Evolutionary conservation across 2,888 invertebrate species (phyloP), one percentile per base, ranked within the genome.

Genomic region (Ecdyonurus torrentis): DNA sequence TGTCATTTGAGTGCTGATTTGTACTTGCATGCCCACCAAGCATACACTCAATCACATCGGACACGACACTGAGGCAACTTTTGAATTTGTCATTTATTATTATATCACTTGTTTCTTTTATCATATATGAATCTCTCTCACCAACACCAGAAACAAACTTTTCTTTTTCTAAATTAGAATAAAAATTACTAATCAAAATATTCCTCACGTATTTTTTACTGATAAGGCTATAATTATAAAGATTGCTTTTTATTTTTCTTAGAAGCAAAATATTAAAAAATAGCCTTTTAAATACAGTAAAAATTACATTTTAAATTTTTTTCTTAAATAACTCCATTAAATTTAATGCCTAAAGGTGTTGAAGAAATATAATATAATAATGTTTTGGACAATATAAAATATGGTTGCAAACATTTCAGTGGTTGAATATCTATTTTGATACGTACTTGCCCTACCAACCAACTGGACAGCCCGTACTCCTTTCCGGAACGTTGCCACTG

Each of bases 401-500:
- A 10, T 37, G 37, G 37, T 37, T 37, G 7, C 37, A 37, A 37
- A 37, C 37, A 37, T 15, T 37, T n/a, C n/a, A n/a, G n/a, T n/a
- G n/a, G n/a, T n/a, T 37, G 37, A 37, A 37, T 55, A 58, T 58
- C n/a, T n/a, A n/a, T 55, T 58, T 64, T 71, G 72, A 80, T 90
- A 93, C 93, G 86, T 93, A 94, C 93, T 94, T 92, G 93, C 91
- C 85, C 93, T 86, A 83, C 94, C 93, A 81, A 92, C 91, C 87
- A 93, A 89, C 85, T 93, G 95, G 81, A 96, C 92, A 82, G 96
- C 96, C 80, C 96, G 91, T 79, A 97, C 97, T 84, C 97, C 96
- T 83, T 97, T 96, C 89, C 96, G 92, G 91, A 98, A 98, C 80
- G 96, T 92, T 77, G 96, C 95, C 92, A 97, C 97, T 97, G 85